phyloP scores from a whole-genome alignment of 2,113 vertebrate species.

The Lonchura striata region DNA sequence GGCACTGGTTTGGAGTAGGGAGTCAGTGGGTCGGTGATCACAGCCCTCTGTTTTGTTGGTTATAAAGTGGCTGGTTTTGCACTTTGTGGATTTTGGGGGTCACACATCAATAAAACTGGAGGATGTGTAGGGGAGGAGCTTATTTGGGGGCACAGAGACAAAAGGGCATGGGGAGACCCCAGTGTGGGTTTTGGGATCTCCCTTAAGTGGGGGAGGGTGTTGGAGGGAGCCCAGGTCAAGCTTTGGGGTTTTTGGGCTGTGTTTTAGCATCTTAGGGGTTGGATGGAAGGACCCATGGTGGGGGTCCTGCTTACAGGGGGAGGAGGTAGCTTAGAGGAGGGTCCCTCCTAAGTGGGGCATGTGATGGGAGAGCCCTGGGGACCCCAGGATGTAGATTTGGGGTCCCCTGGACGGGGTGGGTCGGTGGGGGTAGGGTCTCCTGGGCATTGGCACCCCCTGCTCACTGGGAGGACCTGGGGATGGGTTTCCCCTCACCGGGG shows the following conservation, averaged over 20 bases:
- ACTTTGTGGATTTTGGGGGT: background rate
- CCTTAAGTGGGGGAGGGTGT: background rate
- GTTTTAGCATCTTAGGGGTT: background rate
- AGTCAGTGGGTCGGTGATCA: background rate
- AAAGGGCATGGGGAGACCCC: background rate
- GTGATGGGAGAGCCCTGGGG: background rate
- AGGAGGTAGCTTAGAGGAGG: background rate
- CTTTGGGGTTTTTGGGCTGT: background rate
- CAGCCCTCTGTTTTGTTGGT: rapidly evolving
- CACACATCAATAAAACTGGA: too few relatives aligned
- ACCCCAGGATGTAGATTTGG: background rate
- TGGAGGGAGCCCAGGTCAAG: background rate
- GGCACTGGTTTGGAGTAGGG: background rate
- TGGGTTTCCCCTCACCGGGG: too few relatives aligned
- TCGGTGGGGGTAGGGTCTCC: too few relatives aligned
- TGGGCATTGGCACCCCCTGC: background rate
- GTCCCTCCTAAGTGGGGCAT: background rate
- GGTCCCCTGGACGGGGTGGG: background rate
- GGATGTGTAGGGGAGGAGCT: background rate
- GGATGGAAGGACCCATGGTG: background rate
- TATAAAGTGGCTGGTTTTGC: background rate
- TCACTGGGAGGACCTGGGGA: background rate
- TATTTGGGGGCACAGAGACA: background rate
- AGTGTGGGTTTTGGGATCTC: background rate
- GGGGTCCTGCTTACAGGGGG: background rate